Evolutionary conservation across 2,888 invertebrate genomes (phyloP).

Genomic region (Pristionchus maxplancki): DNA sequence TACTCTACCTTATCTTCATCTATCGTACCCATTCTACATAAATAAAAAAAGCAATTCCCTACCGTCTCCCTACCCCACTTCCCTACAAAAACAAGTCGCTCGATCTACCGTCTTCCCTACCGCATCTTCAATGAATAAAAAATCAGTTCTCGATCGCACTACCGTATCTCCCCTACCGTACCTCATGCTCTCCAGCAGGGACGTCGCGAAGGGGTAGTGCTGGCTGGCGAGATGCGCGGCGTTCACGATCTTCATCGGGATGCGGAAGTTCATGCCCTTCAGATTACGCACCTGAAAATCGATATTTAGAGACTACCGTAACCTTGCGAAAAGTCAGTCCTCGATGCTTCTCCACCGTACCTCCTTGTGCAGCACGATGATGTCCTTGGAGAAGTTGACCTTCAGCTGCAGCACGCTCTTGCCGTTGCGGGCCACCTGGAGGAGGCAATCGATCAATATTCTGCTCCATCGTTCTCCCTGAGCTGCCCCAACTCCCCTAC

Average conservation of each 20-base stretch:
- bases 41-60: no score
- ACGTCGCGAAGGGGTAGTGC: conserved; percentile 98
- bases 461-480: not conserved
- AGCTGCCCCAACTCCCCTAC: conserved; percentile 58
- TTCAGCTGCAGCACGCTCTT: conserved; percentile 87
- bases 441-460: not conserved
- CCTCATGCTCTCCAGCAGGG: conserved; percentile 86
- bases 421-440: conserved; percentile 68
- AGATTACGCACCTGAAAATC: conserved; percentile 90
- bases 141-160: no score
- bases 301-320: no score
- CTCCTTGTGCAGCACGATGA: conserved; percentile 98
- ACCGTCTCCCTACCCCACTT: no score
- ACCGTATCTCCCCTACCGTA: not conserved
- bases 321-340: not conserved
- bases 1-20: no score
- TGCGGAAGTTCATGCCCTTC: conserved; percentile 94
- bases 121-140: no score
- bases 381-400: conserved; percentile 96
- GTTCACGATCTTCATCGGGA: conserved; percentile 97
- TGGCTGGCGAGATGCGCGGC: conserved; percentile 99
- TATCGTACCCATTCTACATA: no score
- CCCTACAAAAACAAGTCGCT: no score
- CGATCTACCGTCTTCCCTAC: no score
- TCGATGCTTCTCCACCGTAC: conserved; percentile 79